These are phyloP conservation scores for Channa striata DNA, from an alignment of 2,797 vertebrate genomes.

Conservation along the genomic window DNA sequence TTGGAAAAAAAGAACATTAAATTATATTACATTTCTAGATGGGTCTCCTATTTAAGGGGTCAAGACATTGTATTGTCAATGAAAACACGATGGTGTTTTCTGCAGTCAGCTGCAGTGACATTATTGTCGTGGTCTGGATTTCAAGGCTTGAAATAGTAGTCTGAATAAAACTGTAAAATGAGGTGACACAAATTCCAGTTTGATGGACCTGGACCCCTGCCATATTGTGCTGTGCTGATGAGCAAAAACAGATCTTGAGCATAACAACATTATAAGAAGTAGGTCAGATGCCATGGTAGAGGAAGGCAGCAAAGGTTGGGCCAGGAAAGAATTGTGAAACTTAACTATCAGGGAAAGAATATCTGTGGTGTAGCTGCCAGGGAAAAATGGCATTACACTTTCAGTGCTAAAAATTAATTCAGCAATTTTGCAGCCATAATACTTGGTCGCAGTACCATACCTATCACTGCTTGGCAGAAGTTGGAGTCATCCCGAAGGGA, in stretches of 20 bases:
- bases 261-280: slow-evolving; percentile 57
- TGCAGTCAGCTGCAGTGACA: slow-evolving; percentile 26
- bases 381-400: slow-evolving; percentile 45
- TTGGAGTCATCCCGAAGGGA: slow-evolving; percentile 62
- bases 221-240: slow-evolving; percentile 28
- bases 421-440: slow-evolving; percentile 47
- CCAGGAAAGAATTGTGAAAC: slow-evolving; percentile 31
- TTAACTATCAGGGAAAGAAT: slow-evolving; percentile 30
- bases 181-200: slow-evolving; percentile 43
- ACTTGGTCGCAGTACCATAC: slow-evolving; percentile 37
- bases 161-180: slow-evolving; percentile 34
- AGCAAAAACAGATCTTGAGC: slow-evolving; percentile 53
- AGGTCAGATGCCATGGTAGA: slow-evolving; percentile 50
- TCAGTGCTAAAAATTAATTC: slow-evolving; percentile 53
- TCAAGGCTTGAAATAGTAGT: neutral
- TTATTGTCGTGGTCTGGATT: slow-evolving; percentile 19
- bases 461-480: slow-evolving; percentile 47
- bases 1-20: neutral
- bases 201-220: slow-evolving; percentile 40
- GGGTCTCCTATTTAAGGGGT: neutral
- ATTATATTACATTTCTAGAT: slow-evolving; percentile 2
- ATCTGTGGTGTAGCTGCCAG: slow-evolving; percentile 36
- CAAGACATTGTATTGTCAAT: neutral
- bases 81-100: slow-evolving; percentile 15
- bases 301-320: slow-evolving; percentile 38